These are phyloP conservation scores for Falco punctatus DNA, from an alignment of 2,113 vertebrate species.

Conservation along the genomic window DNA sequence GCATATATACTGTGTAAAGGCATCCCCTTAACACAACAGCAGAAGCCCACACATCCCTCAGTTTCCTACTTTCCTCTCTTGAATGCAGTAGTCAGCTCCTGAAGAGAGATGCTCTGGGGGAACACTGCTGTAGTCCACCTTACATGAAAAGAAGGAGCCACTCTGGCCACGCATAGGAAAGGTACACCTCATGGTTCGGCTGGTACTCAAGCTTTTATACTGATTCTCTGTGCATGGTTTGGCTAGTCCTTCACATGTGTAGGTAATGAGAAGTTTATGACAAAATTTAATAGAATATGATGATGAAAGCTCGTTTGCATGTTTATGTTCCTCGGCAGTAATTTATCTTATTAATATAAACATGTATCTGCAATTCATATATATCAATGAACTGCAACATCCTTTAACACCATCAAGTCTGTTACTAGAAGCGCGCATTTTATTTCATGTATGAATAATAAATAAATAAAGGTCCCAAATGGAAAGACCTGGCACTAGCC, in stretches of 20 bases:
- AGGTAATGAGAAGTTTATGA: not conserved
- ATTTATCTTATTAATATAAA: not conserved
- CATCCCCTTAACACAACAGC: not conserved
- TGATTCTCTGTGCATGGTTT: not conserved
- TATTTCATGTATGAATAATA: not conserved
- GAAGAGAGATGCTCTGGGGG: not conserved
- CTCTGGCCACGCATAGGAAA: fast-evolving
- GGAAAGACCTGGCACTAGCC: not conserved
- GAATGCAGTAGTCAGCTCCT: not conserved
- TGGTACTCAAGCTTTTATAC: not conserved
- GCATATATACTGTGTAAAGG: not conserved
- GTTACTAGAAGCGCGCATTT: not conserved
- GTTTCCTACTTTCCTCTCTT: not conserved
- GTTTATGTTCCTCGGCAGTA: not conserved
- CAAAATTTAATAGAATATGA: not conserved
- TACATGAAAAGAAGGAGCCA: not conserved
- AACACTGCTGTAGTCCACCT: not conserved
- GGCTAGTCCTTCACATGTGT: not conserved
- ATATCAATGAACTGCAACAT: not conserved
- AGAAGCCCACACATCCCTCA: not conserved
- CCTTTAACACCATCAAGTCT: not conserved
- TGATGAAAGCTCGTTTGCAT: not conserved
- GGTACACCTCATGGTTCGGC: not conserved
- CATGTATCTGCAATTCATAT: not conserved
- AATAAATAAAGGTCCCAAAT: not conserved